Evolutionary conservation across 2,797 vertebrate species (phyloP), one percentile per base, ranked within the genome.

Genomic region (Tinamus major): DNA sequence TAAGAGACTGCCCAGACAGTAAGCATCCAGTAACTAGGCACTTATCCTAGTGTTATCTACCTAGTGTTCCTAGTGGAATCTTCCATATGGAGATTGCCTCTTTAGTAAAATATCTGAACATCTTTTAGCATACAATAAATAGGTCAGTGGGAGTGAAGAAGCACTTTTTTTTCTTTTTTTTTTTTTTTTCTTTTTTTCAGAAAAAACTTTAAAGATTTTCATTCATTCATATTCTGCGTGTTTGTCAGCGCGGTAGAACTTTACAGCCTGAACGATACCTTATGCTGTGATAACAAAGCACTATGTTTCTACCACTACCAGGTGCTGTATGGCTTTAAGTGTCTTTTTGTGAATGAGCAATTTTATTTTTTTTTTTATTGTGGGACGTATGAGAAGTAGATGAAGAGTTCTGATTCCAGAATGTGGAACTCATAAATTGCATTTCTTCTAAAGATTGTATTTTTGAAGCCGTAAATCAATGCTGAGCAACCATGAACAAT

Each of bases 381-480:
- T 68, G 79, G 71, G 37, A 24, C 31, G 9, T 56, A 21, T 62
- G 33, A 64, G 26, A 56, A 84, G 26, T n/a, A 84, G 49, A 5
- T 12, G 15, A 46, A 35, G 10, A 39, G 42, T 8, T 72, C 18
- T 27, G 20, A 49, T 70, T 88, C 37, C 44, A 77, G 77, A 85
- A 49, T 37, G 27, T 61, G 18, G 59, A 79, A 39, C 48, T 37
- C 11, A 11, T 56, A 44, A 29, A 33, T 23, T n/a, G 64, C 17
- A 42, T 82, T 85, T 92, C 10, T 49, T 19, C 31, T 55, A 41
- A 74, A 79, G 41, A 74, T 70, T 7, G 20, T 59, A 4, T 64
- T 85, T 88, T 62, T 81, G 29, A 63, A 92, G 35, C n/a, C 39
- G 16, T 71, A 27, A 75, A 58, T 84, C 35, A 51, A 13, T 16